phyloP scores from a whole-genome alignment of 2,888 invertebrate species.

The Perithous albicinctus region DNA sequence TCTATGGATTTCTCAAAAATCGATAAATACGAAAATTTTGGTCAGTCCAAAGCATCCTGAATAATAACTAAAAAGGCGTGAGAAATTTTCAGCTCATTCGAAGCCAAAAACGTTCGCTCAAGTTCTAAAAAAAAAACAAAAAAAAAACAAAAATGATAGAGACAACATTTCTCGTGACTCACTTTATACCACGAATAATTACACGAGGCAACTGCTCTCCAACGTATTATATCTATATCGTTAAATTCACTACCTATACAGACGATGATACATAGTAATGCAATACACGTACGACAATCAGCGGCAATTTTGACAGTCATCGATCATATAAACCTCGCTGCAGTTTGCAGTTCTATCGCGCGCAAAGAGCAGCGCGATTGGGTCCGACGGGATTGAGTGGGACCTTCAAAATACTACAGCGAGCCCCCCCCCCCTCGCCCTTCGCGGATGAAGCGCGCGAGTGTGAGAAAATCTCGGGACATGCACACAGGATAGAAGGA shows the following conservation, averaged over 20 bases:
- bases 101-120: neutral
- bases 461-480: slow-evolving; percentile 74
- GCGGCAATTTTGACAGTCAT: slow-evolving; percentile 63
- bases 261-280: neutral
- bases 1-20: too few species aligned
- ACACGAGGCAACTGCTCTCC: neutral
- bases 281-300: slow-evolving; percentile 52
- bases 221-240: neutral
- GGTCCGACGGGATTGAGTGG: slow-evolving; percentile 55
- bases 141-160: neutral
- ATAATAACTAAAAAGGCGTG: neutral
- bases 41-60: too few species aligned
- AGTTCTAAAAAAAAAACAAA: too few species aligned
- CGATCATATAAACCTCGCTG: slow-evolving; percentile 54
- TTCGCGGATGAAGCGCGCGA: slow-evolving; percentile 67
- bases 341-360: slow-evolving; percentile 44
- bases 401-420: slow-evolving; percentile 59
- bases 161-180: slow-evolving; percentile 7
- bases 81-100: neutral
- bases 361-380: slow-evolving; percentile 49
- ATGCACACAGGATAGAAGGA: slow-evolving; percentile 57
- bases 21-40: too few species aligned
- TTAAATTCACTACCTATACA: neutral
- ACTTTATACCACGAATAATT: slow-evolving; percentile 7
- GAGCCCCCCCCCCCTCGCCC: slow-evolving; percentile 42